Evolutionary conservation across 2,888 invertebrate genomes (phyloP).

Genomic region (Perizoma affinitatum): DNA sequence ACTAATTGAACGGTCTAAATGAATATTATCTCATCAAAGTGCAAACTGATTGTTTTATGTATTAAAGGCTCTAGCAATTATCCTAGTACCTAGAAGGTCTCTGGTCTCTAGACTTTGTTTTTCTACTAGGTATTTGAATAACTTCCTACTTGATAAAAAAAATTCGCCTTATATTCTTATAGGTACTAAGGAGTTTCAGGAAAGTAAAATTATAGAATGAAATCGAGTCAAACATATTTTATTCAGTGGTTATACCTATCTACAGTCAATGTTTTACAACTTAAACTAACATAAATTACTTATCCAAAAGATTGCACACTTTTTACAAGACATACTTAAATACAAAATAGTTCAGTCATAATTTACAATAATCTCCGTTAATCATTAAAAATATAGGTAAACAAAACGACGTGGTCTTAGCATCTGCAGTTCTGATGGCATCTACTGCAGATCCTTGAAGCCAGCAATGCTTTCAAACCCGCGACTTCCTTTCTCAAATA

Average conservation of each 20-base stretch:
- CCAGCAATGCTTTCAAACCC: conserved; percentile 52
- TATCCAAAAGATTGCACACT: conserved; percentile 27
- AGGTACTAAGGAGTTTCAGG: not conserved
- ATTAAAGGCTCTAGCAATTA: too few relatives aligned
- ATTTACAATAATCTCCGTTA: conserved; percentile 5
- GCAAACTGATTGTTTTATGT: too few relatives aligned
- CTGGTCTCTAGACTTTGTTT: too few relatives aligned
- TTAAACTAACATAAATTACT: conserved; percentile 27
- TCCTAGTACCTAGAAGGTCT: too few relatives aligned
- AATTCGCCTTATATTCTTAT: too few relatives aligned
- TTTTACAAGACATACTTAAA: conserved; percentile 12
- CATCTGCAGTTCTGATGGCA: conserved; percentile 48
- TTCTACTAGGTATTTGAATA: too few relatives aligned
- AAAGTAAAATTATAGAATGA: not conserved
- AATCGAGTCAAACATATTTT: conserved; percentile 19
- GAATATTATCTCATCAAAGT: too few relatives aligned
- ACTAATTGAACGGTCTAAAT: not conserved
- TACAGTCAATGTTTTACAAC: conserved; percentile 14
- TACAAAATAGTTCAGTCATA: conserved; percentile 10
- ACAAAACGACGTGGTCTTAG: conserved; percentile 8
- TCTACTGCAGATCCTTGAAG: conserved; percentile 44
- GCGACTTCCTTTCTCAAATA: conserved; percentile 82
- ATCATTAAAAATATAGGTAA: conserved; percentile 3
- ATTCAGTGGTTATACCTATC: conserved; percentile 9
- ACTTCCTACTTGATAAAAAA: too few relatives aligned